Evolutionary conservation across 64 coral and sea anemone species (phyloP), one percentile per base, ranked within the genome.

Genomic region (Montipora efflorescens): DNA sequence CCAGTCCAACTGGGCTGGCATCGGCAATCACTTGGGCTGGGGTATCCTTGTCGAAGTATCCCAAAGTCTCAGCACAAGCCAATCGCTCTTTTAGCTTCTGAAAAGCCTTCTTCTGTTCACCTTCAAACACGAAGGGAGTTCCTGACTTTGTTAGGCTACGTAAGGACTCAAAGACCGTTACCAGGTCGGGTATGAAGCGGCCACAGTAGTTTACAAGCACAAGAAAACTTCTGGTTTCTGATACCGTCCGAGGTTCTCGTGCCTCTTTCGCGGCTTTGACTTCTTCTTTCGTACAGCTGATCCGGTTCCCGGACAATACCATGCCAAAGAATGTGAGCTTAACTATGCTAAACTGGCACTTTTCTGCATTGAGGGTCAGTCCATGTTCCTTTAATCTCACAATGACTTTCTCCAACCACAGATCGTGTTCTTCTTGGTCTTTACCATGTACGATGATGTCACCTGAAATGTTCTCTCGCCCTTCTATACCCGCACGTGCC

Each of bases 161-260:
- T 5, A 81, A 18, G 11, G 89, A 64, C 16, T 91, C 62, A 23
- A 67, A 61, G 20, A 91, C 16, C 12, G 75, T 70, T 79, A 78
- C 59, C 20, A 91, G 89, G 59, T 91, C 66, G 18, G 78, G 89
- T 8, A 91, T 81, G 58, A 91, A 82, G 5, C 61, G 78, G 5
- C 59, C 78, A 59, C 88, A 90, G 64, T 62, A 90, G 55, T 90
- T 90, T 3, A 90, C 73, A 8, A 90, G 59, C 8, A 74, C 75
- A 1, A 81, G 50, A 47, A 91, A 70, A 12, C 89, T 82, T 6
- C 89, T 21, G 10, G 79, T 79, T 67, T 91, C 89, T 7, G 75
- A 67, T 18, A 21, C 61, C 6, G 19, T 79, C 47, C 14, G 43
- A 20, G 67, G 87, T 78, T 48, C 76, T 47, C 59, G 2, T 15